phyloP scores from a whole-genome alignment of 2,888 invertebrate species.

The Sinohyriopsis cumingii region DNA sequence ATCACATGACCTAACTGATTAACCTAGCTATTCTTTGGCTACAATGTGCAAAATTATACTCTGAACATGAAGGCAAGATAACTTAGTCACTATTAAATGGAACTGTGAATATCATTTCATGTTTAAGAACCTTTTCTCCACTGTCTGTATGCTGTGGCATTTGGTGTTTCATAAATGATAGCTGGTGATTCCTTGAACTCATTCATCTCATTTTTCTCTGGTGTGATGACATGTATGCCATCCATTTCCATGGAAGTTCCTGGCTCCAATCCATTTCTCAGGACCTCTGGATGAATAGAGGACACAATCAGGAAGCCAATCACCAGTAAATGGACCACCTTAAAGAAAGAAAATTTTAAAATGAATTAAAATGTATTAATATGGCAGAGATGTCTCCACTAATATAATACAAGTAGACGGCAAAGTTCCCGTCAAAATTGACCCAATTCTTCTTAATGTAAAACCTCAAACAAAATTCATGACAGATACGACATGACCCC shows the following conservation, averaged over 20 bases:
- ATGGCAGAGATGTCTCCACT: neutral
- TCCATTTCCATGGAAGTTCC: slow-evolving; percentile 29
- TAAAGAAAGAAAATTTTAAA: slow-evolving; percentile 11
- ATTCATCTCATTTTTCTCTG: slow-evolving; percentile 8
- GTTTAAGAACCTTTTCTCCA: too few relatives aligned
- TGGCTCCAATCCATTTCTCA: slow-evolving; percentile 29
- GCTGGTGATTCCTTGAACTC: slow-evolving; percentile 14
- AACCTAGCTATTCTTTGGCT: too few relatives aligned
- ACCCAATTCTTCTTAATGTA: too few relatives aligned
- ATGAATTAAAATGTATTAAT: neutral
- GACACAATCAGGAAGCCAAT: slow-evolving; percentile 51
- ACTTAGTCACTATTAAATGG: too few relatives aligned
- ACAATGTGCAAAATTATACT: too few relatives aligned
- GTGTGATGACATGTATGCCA: slow-evolving; percentile 39
- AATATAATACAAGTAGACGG: too few relatives aligned
- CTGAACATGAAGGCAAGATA: too few relatives aligned
- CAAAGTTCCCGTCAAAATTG: too few relatives aligned
- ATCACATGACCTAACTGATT: too few relatives aligned
- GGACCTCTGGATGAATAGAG: slow-evolving; percentile 57
- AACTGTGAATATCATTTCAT: too few relatives aligned
- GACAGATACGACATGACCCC: too few relatives aligned
- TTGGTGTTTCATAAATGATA: slow-evolving; percentile 29
- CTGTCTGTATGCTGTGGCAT: slow-evolving; percentile 1
- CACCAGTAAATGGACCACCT: slow-evolving; percentile 52
- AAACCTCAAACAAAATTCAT: too few relatives aligned